Conservation (phyloP, 1,140 invertebrate genomes). For the Oncopodura yosiiana region DNA sequence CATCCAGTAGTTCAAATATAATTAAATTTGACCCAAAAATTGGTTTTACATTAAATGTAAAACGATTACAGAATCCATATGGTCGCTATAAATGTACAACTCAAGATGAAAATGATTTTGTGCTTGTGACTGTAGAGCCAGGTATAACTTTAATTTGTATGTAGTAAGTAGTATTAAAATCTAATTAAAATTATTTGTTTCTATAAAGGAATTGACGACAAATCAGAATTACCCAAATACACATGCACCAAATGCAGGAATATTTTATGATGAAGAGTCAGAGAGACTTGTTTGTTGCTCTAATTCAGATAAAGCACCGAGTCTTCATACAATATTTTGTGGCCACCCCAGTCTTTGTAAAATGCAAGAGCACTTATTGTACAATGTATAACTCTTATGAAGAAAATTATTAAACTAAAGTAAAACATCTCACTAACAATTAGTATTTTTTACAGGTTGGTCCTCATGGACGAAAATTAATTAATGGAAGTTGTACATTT, state of each 20-base stretch:
- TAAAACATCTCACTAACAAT: too few relatives aligned
- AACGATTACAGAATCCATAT: not conserved
- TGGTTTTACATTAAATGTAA: slow-evolving; percentile 14
- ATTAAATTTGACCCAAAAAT: slow-evolving; percentile 3
- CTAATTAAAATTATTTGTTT: not conserved
- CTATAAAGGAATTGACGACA: not conserved
- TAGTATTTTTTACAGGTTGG: slow-evolving; percentile 9
- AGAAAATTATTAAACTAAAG: not conserved
- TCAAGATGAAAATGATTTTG: slow-evolving; percentile 15
- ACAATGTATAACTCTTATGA: slow-evolving; percentile 2
- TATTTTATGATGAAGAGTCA: not conserved
- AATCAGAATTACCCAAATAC: not conserved
- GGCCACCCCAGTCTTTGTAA: not conserved
- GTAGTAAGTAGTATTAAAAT: not conserved
- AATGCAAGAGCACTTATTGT: slow-evolving; percentile 5
- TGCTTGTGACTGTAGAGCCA: slow-evolving; percentile 1
- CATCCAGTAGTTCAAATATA: too few relatives aligned
- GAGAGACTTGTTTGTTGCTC: slow-evolving; percentile 9
- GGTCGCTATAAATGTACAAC: slow-evolving; percentile 15
- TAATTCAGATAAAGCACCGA: slow-evolving; percentile 10
- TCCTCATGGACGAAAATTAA: slow-evolving; percentile 3
- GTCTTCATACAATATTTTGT: slow-evolving; percentile 11
- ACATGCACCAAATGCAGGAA: not conserved
- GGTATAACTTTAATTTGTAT: slow-evolving; percentile 8
- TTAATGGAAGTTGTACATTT: slow-evolving; percentile 16